phyloP scores from a whole-genome alignment of 2,888 invertebrate species.

The Apantesis nais region DNA sequence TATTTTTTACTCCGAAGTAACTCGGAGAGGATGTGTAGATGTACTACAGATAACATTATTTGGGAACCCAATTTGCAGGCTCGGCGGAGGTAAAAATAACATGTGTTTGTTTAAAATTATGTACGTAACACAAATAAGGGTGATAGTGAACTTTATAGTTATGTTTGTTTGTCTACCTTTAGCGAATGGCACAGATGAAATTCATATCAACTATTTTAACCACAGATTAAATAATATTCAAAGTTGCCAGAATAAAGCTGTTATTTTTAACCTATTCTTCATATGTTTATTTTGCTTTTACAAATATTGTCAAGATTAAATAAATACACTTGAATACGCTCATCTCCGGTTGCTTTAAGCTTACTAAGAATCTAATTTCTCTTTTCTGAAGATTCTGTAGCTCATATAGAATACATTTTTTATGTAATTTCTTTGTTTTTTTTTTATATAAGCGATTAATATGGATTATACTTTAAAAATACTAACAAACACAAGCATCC shows the following conservation, averaged over 20 bases:
- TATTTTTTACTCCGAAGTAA: constrained; percentile 28
- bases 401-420: too few relatives aligned
- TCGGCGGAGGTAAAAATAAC: not conserved
- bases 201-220: not conserved
- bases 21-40: constrained; percentile 20
- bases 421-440: too few relatives aligned
- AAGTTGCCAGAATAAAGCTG: not conserved
- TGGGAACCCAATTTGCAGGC: constrained; percentile 23
- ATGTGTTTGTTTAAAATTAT: constrained; percentile 15
- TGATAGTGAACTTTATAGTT: constrained; percentile 2
- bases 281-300: too few relatives aligned
- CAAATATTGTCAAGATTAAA: not conserved
- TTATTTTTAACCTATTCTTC: too few relatives aligned
- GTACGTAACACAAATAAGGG: not conserved
- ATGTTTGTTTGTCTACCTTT: constrained; percentile 2
- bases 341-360: too few relatives aligned
- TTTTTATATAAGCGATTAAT: too few relatives aligned
- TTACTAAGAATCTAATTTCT: too few relatives aligned
- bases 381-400: too few relatives aligned
- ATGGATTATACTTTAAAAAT: too few relatives aligned
- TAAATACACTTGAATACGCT: too few relatives aligned
- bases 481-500: too few relatives aligned
- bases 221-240: not conserved
- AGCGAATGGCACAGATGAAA: not conserved
- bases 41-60: constrained; percentile 28